Conservation (phyloP, 2,888 invertebrate species). For the Villa cingulata region DNA sequence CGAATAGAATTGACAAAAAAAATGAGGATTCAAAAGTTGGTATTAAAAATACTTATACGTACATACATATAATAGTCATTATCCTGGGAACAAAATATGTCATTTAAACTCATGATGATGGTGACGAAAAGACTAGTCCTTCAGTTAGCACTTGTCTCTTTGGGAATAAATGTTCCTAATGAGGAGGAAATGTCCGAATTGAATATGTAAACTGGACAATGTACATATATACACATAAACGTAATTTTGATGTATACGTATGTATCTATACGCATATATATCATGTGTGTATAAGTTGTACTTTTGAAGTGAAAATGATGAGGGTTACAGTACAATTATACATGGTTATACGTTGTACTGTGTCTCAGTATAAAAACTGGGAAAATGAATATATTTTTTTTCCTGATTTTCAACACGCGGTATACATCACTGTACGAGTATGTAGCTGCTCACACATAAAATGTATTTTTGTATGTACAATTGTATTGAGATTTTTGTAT, state of each 20-base stretch:
- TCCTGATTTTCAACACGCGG: too few relatives aligned
- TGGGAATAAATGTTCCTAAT: constrained; percentile 11
- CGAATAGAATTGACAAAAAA: neutral
- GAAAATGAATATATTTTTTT: too few relatives aligned
- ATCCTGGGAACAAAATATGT: constrained; percentile 2
- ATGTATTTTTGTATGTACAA: too few relatives aligned
- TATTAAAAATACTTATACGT: constrained; percentile 6
- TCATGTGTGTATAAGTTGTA: too few relatives aligned
- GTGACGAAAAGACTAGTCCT: constrained; percentile 10
- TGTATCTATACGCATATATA: too few relatives aligned
- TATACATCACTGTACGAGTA: too few relatives aligned
- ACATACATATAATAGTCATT: neutral
- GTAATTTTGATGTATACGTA: neutral
- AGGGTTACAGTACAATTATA: neutral
- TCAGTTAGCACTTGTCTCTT: constrained; percentile 2
- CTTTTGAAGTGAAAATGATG: too few relatives aligned
- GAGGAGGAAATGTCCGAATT: constrained; percentile 7
- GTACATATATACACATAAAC: neutral
- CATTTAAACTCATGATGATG: constrained; percentile 11
- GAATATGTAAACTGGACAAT: too few relatives aligned
- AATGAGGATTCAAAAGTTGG: neutral
- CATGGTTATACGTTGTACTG: too few relatives aligned
- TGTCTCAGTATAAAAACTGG: too few relatives aligned
- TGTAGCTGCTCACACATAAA: too few relatives aligned
- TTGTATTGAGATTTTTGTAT: too few relatives aligned